A percentile compares a stretch with the other conserved stretches of the same genome.
Evolutionary conservation across 2,797 vertebrate species (phyloP).

Genomic region (Furcifer pardalis): DNA sequence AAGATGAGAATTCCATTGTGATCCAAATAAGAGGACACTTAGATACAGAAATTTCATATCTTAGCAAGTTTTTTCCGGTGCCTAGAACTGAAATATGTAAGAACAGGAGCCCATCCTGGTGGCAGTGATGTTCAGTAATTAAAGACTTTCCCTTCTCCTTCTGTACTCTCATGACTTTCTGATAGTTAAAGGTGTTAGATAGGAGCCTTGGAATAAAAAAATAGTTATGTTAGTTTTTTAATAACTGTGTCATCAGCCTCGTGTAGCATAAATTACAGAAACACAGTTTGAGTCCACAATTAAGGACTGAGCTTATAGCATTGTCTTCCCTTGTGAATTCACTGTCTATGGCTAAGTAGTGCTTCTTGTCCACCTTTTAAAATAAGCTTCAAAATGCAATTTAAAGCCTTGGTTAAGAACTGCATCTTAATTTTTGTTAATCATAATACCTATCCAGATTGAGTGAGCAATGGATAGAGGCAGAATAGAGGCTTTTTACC

Average conservation of each 20-base stretch:
- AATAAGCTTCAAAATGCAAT: neutral
- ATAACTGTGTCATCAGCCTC: too few relatives aligned
- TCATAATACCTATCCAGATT: neutral
- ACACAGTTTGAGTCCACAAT: too few relatives aligned
- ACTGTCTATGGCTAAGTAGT: neutral
- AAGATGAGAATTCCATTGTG: neutral
- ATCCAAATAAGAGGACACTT: too few relatives aligned
- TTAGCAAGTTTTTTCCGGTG: neutral
- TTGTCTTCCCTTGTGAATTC: neutral
- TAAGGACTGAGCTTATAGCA: too few relatives aligned
- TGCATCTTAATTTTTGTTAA: neutral
- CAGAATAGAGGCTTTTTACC: neutral
- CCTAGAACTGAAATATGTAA: neutral
- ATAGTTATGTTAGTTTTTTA: too few relatives aligned
- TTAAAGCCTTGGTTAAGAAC: neutral
- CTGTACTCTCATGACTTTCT: neutral
- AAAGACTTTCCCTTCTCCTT: too few relatives aligned
- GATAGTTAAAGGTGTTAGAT: too few relatives aligned
- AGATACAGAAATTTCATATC: neutral
- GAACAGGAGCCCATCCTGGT: neutral
- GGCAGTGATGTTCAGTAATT: neutral
- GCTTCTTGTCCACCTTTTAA: neutral
- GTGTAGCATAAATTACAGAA: too few relatives aligned
- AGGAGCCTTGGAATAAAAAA: too few relatives aligned
- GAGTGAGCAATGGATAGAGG: neutral